Percentiles rank a stretch among this genome's conserved stretches.
These are phyloP conservation scores for Paedocypris sp. DNA, from an alignment of 2,113 vertebrate genomes.

Conservation along the genomic window DNA sequence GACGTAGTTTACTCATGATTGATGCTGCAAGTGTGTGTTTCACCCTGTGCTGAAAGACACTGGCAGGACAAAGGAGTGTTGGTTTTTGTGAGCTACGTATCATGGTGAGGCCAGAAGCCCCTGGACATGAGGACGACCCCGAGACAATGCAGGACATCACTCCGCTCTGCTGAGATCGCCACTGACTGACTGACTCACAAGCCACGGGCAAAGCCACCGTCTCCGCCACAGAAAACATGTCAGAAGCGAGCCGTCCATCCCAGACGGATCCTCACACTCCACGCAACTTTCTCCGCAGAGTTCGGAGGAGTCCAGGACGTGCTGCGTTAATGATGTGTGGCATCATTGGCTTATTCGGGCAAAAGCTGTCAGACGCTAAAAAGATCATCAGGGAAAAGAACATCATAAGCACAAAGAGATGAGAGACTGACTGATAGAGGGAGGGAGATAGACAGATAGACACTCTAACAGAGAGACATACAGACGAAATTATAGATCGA, in stretches of 20 bases:
- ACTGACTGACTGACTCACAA: constrained; percentile 64
- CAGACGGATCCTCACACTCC: constrained; percentile 11
- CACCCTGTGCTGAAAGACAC: constrained; percentile 53
- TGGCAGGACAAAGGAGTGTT: constrained; percentile 50
- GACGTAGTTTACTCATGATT: constrained; percentile 44
- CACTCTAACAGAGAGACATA: too few relatives aligned
- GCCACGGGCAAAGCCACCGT: constrained; percentile 57
- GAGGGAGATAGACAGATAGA: too few relatives aligned
- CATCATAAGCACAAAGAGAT: neutral
- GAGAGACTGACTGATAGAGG: too few relatives aligned
- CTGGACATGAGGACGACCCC: constrained; percentile 51
- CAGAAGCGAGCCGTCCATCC: constrained; percentile 45
- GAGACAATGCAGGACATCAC: constrained; percentile 61
- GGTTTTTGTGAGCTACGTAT: constrained; percentile 46
- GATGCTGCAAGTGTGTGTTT: constrained; percentile 54
- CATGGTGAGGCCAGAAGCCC: constrained; percentile 40
- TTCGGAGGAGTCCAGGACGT: too few relatives aligned
- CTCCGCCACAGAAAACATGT: constrained; percentile 44
- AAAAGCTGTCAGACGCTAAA: constrained; percentile 9
- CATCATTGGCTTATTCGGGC: constrained; percentile 8
- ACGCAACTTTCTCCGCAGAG: constrained; percentile 8
- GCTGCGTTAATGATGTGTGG: constrained; percentile 13
- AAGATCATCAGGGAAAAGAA: constrained; percentile 9
- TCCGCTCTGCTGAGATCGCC: constrained; percentile 55
- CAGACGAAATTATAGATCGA: too few relatives aligned